Conservation (phyloP, 1,140 invertebrate genomes). For the Eupristina koningsbergeri region DNA sequence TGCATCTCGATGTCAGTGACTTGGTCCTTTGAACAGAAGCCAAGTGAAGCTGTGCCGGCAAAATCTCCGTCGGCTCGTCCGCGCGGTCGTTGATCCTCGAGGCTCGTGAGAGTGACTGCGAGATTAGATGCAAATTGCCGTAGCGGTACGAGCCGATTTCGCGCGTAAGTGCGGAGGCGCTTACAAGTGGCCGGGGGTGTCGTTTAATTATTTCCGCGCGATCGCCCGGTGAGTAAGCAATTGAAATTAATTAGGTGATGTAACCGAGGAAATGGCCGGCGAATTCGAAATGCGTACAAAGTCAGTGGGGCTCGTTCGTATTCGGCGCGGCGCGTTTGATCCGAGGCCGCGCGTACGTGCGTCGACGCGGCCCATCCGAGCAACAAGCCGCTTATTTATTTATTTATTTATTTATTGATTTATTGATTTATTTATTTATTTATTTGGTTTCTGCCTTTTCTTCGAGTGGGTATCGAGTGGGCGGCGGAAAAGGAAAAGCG, state of each 20-base stretch:
- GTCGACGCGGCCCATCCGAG: too few relatives aligned
- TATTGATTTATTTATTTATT: too few relatives aligned
- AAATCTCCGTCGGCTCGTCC: neutral
- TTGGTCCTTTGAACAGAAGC: neutral
- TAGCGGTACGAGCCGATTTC: slow-evolving; percentile 48
- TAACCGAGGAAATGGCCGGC: neutral
- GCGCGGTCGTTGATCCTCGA: slow-evolving; percentile 42
- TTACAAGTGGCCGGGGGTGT: neutral
- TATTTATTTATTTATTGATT: too few relatives aligned
- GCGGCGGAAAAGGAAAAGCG: too few relatives aligned
- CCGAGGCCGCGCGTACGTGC: neutral
- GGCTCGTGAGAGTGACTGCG: slow-evolving; percentile 22
- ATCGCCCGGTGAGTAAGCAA: neutral
- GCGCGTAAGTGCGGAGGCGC: slow-evolving; percentile 16
- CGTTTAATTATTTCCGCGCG: neutral
- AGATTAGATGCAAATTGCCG: slow-evolving; percentile 53
- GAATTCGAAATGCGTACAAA: neutral
- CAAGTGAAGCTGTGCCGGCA: neutral
- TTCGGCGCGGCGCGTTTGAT: neutral
- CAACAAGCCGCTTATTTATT: too few relatives aligned
- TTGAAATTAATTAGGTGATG: slow-evolving; percentile 7
- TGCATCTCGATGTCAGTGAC: neutral
- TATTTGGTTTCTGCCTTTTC: too few relatives aligned
- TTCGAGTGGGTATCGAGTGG: too few relatives aligned
- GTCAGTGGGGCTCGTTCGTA: neutral